Base-by-base conservation (phyloP, 2,888 invertebrate genomes). In the Peribatodes rhomboidaria region DNA sequence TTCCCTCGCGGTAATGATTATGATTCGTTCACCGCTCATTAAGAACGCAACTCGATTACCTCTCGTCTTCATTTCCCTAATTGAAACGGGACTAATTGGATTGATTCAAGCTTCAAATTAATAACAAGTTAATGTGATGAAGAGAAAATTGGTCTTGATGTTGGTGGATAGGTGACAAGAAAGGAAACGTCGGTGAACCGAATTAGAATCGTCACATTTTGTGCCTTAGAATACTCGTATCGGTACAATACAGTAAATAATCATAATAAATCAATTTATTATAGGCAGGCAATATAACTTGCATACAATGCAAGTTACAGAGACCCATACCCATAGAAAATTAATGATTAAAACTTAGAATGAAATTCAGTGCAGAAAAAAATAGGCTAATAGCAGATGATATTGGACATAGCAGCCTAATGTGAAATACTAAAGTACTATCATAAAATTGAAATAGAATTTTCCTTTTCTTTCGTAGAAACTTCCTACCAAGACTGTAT, bases 1-100 rank as follows among this genome's bases (percentile, higher is more conserved):
- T 65, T 64, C 54, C 55, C 46, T 18, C 54, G 55, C 44, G 41
- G 63, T 56, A 66, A 68, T 71, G 68, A 71, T 66, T 64, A 68
- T 63, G 61, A 71, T 65, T 69, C 67, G 57, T 61, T 70, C 68
- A 54, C 62, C 64, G 60, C 63, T 66, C 61, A 68, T 72, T 73
- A 62, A 62, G 65, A 65, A 70, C 68, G 60, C 55, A 67, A 68
- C 73, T 78, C 78, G 75, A 74, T 78, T 75, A 75, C 77, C 74
- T 75, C 70, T 69, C 68, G 71, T 73, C 75, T 79, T 79, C 78
- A 80, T 81, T 80, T 78, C 68, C 74, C 76, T 81, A 80, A 81
- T 81, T 80, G 80, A 78, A 80, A 78, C 75, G 69, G 72, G 58
- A 71, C 72, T 77, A 77, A 79, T 79, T 74, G 72, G 70, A 74